Evolutionary conservation across 2,113 vertebrate genomes (phyloP).

Genomic region (Irena cyanogastra): DNA sequence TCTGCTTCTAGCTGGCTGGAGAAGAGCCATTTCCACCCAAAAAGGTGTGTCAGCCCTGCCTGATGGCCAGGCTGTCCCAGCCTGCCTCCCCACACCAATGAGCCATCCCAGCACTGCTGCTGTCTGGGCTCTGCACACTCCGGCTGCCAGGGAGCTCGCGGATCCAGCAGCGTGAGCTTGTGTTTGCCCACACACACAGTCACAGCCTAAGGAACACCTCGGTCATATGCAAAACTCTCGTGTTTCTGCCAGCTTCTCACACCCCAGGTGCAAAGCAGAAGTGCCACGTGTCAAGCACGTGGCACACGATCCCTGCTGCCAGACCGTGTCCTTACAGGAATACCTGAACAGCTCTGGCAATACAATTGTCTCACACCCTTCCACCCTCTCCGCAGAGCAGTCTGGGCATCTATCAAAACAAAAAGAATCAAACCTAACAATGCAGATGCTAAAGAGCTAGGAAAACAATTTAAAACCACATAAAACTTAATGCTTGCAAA

Average conservation of each 20-base stretch:
- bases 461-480: background rate
- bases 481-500: background rate
- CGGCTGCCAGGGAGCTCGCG: background rate
- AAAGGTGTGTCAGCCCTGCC: background rate
- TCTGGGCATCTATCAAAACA: background rate
- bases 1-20: background rate
- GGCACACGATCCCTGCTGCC: background rate
- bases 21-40: background rate
- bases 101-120: background rate
- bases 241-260: background rate
- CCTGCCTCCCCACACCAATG: background rate
- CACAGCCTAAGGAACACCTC: background rate
- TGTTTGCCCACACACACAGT: background rate
- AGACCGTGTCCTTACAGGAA: background rate
- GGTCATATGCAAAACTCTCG: background rate
- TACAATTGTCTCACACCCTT: background rate
- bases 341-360: background rate
- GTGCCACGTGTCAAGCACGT: background rate
- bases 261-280: background rate
- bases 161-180: background rate
- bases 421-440: background rate
- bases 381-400: background rate
- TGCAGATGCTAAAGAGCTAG: background rate
- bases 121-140: accelerated
- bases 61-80: background rate